These are phyloP conservation scores for Invenusta paracnida DNA, from an alignment of 2,888 invertebrate genomes.

Conservation along the genomic window DNA sequence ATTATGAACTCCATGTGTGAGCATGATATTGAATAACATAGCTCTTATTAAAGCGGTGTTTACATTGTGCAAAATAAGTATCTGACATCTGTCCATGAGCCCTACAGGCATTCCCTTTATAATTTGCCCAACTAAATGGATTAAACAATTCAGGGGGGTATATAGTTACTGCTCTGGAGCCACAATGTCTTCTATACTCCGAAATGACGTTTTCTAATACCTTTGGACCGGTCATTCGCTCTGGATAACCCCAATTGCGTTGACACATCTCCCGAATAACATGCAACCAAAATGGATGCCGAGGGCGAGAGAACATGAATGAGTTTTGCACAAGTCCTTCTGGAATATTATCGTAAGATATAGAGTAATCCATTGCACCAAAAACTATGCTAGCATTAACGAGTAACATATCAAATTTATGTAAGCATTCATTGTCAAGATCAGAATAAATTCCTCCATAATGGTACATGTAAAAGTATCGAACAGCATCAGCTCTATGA, in stretches of 20 bases:
- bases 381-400: neutral
- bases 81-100: no score
- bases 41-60: no score
- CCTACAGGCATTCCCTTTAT: no score
- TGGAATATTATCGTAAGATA: no score
- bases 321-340: neutral
- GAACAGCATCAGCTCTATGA: slow-evolving; percentile 51
- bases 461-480: slow-evolving; percentile 37
- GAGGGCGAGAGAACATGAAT: neutral
- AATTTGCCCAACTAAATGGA: neutral
- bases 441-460: slow-evolving; percentile 39
- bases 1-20: neutral
- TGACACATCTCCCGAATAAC: neutral
- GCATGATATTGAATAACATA: neutral
- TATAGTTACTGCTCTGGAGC: no score
- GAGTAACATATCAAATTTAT: neutral
- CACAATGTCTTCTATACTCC: neutral
- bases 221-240: neutral
- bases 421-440: slow-evolving; percentile 21
- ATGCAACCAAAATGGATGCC: neutral
- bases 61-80: no score
- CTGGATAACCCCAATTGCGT: neutral
- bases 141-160: neutral
- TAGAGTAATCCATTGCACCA: neutral
- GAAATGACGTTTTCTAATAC: neutral